Evolutionary conservation across 2,888 invertebrate species (phyloP).

Genomic region (Dusona sp.): DNA sequence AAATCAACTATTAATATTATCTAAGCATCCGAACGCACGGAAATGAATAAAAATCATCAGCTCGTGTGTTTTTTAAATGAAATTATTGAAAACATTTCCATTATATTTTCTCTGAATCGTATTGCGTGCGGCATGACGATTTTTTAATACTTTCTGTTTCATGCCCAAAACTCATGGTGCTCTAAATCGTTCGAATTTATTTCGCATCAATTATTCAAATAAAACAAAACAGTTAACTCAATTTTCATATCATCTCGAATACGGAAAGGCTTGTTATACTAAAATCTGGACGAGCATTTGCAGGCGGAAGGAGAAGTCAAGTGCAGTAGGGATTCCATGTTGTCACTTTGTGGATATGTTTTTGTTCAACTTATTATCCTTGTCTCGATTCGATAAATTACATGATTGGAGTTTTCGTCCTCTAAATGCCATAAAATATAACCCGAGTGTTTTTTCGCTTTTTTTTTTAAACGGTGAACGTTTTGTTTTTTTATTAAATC

Average conservation of each 20-base stretch:
- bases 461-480: not conserved
- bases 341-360: slow-evolving; percentile 20
- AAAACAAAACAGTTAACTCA: slow-evolving; percentile 29
- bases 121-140: not conserved
- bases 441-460: not conserved
- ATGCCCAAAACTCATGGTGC: slow-evolving; percentile 31
- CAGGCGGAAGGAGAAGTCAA: slow-evolving; percentile 61
- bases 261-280: slow-evolving; percentile 40
- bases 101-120: not conserved
- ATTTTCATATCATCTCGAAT: slow-evolving; percentile 52
- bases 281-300: slow-evolving; percentile 47
- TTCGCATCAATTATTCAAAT: not conserved
- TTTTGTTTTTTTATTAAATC: not conserved
- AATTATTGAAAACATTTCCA: not conserved
- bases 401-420: not conserved
- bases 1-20: slow-evolving; percentile 41
- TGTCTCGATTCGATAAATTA: not conserved
- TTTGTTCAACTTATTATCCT: slow-evolving; percentile 48
- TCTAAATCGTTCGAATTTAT: slow-evolving; percentile 18
- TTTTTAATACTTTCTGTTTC: not conserved
- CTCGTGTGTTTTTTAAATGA: not conserved
- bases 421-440: not conserved
- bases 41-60: not conserved
- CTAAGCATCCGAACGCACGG: not conserved
- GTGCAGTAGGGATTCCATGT: slow-evolving; percentile 52